These are phyloP conservation scores for Sceliomorpha sp. DNA, from an alignment of 2,888 invertebrate species.

Conservation along the genomic window DNA sequence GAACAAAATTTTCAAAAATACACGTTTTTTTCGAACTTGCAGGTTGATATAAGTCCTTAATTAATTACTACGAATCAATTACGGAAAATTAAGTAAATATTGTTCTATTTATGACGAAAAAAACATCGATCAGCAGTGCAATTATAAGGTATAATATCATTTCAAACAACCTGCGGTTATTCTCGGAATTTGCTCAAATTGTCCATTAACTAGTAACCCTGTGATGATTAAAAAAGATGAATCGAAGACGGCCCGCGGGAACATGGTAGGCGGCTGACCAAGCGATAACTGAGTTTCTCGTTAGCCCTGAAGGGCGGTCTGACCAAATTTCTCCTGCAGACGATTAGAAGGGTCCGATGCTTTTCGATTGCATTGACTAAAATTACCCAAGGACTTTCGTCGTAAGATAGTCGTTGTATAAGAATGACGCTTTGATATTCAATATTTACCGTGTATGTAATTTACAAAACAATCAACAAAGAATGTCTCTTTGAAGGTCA, in stretches of 20 bases:
- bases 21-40: too few species aligned
- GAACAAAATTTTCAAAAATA: too few species aligned
- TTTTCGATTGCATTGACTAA: slow-evolving; percentile 53
- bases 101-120: too few species aligned
- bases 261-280: slow-evolving; percentile 68
- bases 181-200: slow-evolving; percentile 61
- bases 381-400: slow-evolving; percentile 50
- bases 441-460: not conserved
- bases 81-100: too few species aligned
- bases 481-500: too few species aligned
- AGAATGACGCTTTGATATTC: not conserved
- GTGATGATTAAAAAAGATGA: slow-evolving; percentile 69
- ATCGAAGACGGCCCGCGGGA: slow-evolving; percentile 68
- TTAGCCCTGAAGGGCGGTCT: slow-evolving; percentile 60
- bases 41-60: too few species aligned
- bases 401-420: slow-evolving; percentile 24
- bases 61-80: too few species aligned
- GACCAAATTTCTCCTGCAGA: slow-evolving; percentile 73
- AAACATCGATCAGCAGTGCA: too few species aligned
- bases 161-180: slow-evolving; percentile 24
- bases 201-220: slow-evolving; percentile 66
- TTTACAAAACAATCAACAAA: not conserved
- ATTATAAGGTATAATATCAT: too few species aligned
- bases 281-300: slow-evolving; percentile 69
- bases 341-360: slow-evolving; percentile 74